Base-by-base conservation (phyloP, 2,797 vertebrate genomes). In the Hypotaenidia philippensis region DNA sequence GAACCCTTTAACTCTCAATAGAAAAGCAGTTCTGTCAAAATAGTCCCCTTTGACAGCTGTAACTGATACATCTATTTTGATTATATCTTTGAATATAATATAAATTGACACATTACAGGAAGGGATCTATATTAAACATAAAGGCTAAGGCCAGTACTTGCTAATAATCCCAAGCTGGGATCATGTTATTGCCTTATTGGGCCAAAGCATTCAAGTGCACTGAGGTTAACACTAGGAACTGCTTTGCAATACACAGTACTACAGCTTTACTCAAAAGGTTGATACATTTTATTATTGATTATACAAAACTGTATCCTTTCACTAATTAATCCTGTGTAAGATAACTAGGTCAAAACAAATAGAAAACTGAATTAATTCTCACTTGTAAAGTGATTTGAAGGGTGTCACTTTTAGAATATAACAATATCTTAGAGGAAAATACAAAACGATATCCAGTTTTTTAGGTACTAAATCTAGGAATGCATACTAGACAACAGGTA, bases 61-160 rank as follows among this genome's bases (percentile, higher is more conserved):
- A 91, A 86, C 3, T 26, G 82, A 22, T 40, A 22, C 6, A 77
- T 64, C 45, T 93, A 50, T 61, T 95, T 84, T 83, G 36, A 91
- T 89, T 74, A 94, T 77, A 87, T 94, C 89, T 92, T 85, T 53
- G 47, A 92, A 93, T 94, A 78, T 72, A 90, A 97, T 81, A 87
- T n/a, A 96, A 96, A 96, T 36, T 81, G 79, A 93, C 78, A 71
- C 31, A 91, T 78, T 80, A 87, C 17, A 92, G 68, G 66, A 82
- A 90, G 90, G 95, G 47, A 52, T 15, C 22, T 50, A 22, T 81
- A 93, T 93, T 94, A 95, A 87, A 89, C 55, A 89, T 38, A 94
- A 63, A 32, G 31, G 77, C 29, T 44, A 92, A 88, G 20, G 84
- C 18, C 34, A 96, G 66, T 29, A 75, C 77, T 95, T 50, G 5